Base-by-base conservation (phyloP, 2,888 invertebrate genomes). In the Melieria crassipennis region DNA sequence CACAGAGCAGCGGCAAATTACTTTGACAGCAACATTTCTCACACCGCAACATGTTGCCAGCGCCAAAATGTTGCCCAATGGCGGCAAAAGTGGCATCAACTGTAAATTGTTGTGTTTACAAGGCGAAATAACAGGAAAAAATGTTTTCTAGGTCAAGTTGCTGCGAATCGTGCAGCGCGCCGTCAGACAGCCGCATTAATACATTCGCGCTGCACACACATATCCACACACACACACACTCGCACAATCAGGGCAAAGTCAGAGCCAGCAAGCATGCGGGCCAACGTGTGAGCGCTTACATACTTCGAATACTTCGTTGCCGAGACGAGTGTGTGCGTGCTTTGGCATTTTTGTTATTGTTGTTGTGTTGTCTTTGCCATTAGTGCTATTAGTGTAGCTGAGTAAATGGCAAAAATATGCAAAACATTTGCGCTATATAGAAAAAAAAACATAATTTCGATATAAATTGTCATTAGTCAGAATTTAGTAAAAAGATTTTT, bases 121-220 rank as follows among this genome's bases (percentile, higher is more conserved):
- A 75, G 75, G 74, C 75, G 71, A 82, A 84, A 85, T 85, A 85
- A 85, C 85, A 84, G 86, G 84, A 85, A 84, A 84, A 83, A 77
- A 83, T 78, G 76, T 81, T 84, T 81, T 82, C 79, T 82, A 80
- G 84, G 85, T 86, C 85, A 86, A 83, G 85, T 86, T 85, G 86
- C 81, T 73, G 73, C 72, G 13, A 56, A 13, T 16, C 11, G 30
- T 30, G 30, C 30, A 30, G 30, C 30, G 30, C 30, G 30, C 30
- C 9, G 9, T 0, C 58, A 50, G 42, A 72, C 58, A 47, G 16
- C 30, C 30, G 30, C 30, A 30, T 30, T 2, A 30, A 30, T 30
- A 30, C 30, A 30, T 30, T 30, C 3, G 30, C 30, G 30, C 30
- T 30, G 30, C 30, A 64, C 62, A 55, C 63, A 55, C 58, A 65